These are phyloP conservation scores for Nymphalis urticae DNA, from an alignment of 2,888 invertebrate genomes.

Conservation along the genomic window DNA sequence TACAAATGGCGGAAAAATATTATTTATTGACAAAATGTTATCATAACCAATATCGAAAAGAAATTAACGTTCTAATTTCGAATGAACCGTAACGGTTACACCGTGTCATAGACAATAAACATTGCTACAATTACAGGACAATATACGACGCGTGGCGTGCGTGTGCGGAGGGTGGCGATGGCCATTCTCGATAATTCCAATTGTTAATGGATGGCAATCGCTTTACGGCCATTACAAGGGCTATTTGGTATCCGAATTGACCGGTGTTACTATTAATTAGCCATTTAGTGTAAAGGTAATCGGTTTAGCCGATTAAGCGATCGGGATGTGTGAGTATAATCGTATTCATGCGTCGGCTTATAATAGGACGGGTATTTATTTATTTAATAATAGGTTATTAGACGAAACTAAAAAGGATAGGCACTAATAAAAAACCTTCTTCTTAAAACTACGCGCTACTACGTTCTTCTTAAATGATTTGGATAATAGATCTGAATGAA, in stretches of 20 bases:
- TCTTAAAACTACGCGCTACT: no score
- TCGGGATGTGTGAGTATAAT: constrained; percentile 5
- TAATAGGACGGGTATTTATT: no score
- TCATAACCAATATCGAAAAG: constrained; percentile 24
- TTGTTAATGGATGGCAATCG: constrained; percentile 67
- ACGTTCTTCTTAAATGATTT: no score
- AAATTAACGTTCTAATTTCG: constrained; percentile 36
- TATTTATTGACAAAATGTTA: constrained; percentile 18
- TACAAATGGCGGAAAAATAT: no score
- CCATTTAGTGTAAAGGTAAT: constrained; percentile 55
- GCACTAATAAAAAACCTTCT: no score
- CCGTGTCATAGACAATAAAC: constrained; percentile 64
- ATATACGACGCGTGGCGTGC: constrained; percentile 68
- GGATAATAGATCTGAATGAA: no score
- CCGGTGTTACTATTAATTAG: constrained; percentile 68
- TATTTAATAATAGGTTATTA: no score
- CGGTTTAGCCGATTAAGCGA: constrained; percentile 47
- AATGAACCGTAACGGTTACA: constrained; percentile 24
- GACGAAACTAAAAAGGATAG: no score
- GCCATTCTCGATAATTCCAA: constrained; percentile 70
- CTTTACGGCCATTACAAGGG: constrained; percentile 59
- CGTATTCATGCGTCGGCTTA: neutral
- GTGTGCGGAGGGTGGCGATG: constrained; percentile 42
- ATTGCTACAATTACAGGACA: constrained; percentile 61
- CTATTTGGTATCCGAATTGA: constrained; percentile 65